Conservation (phyloP, 2,797 vertebrate species). For the Trematomus bernacchii region DNA sequence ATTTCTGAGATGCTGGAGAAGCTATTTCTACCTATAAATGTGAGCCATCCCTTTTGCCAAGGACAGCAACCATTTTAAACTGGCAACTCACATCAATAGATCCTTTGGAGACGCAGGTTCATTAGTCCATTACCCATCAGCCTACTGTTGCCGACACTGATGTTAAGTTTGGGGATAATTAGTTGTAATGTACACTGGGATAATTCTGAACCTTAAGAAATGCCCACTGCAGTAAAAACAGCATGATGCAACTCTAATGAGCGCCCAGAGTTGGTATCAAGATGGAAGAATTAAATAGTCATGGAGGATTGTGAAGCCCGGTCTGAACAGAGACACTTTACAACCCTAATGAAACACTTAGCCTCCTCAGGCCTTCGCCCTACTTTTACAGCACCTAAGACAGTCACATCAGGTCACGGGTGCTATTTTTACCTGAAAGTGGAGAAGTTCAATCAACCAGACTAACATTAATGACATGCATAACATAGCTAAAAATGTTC, state of each 20-base stretch:
- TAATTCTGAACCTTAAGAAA: conserved; percentile 35
- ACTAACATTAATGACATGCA: conserved; percentile 44
- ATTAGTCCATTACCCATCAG: conserved; percentile 22
- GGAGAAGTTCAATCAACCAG: conserved; percentile 47
- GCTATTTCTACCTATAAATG: background rate
- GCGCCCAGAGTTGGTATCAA: conserved; percentile 9
- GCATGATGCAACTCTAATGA: background rate
- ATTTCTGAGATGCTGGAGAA: conserved; percentile 11
- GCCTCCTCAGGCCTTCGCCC: conserved; percentile 49
- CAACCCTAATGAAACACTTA: conserved; percentile 51
- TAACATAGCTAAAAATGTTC: conserved; percentile 28
- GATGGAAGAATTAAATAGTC: conserved; percentile 40
- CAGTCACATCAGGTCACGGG: conserved; percentile 27
- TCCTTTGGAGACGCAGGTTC: conserved; percentile 13
- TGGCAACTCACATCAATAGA: conserved; percentile 23
- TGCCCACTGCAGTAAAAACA: conserved; percentile 26
- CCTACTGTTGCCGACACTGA: conserved; percentile 27
- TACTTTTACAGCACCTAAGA: conserved; percentile 58
- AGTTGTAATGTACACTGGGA: conserved; percentile 18
- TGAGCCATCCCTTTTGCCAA: background rate
- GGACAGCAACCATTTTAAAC: conserved; percentile 4
- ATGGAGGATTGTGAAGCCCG: conserved; percentile 26
- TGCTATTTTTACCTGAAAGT: conserved; percentile 53
- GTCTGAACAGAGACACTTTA: conserved; percentile 39
- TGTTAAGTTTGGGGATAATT: conserved; percentile 37